Conservation (phyloP, 2,113 vertebrate genomes). For the Isichthys henryi region DNA sequence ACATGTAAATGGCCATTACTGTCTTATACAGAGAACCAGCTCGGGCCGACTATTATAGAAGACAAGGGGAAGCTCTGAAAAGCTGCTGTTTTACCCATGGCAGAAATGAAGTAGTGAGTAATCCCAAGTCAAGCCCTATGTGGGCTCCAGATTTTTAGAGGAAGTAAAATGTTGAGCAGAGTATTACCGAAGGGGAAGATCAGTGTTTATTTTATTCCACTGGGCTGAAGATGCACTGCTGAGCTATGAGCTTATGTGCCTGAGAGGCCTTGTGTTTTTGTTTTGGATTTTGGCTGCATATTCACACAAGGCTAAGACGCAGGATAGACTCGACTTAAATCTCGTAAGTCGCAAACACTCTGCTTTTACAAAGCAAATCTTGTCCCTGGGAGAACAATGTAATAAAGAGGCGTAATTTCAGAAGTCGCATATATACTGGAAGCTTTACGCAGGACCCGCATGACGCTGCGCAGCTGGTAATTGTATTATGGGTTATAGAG, state of each 20-base stretch:
- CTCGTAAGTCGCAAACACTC: not conserved
- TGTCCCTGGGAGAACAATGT: not conserved
- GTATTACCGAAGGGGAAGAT: conserved; percentile 5
- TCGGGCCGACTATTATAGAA: not conserved
- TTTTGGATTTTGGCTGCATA: not conserved
- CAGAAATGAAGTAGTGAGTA: not conserved
- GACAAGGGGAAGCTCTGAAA: not conserved
- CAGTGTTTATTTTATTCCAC: conserved; percentile 12
- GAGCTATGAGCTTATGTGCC: conserved; percentile 1
- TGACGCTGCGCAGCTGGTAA: not conserved
- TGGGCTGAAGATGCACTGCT: not conserved
- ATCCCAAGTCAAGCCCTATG: not conserved
- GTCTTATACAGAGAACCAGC: too few species aligned
- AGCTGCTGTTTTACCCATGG: not conserved
- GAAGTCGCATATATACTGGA: not conserved
- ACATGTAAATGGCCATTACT: not conserved
- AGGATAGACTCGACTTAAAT: not conserved
- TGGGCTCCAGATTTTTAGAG: not conserved
- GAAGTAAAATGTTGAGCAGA: not conserved
- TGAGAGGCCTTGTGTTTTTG: not conserved
- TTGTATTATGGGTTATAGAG: not conserved
- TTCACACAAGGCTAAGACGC: not conserved
- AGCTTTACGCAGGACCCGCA: not conserved
- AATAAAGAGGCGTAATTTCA: not conserved
- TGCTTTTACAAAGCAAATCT: conserved; percentile 1